A percentile compares a stretch with the other conserved stretches of the same genome.
These are phyloP conservation scores for Myotis myotis DNA, from an alignment of 2,797 vertebrate species.

Conservation along the genomic window DNA sequence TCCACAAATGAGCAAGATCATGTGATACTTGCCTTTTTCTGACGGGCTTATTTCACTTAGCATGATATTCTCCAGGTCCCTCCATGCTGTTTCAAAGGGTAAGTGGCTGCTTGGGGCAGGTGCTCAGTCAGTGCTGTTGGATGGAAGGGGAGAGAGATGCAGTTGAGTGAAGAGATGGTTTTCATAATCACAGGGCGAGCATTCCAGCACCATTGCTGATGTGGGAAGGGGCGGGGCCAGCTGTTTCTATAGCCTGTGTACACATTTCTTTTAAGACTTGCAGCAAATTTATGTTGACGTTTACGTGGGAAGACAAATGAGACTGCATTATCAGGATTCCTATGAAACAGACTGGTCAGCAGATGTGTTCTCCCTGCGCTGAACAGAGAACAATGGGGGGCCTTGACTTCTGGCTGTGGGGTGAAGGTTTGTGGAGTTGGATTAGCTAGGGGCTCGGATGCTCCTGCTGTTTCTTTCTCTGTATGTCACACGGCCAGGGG, in stretches of 20 bases:
- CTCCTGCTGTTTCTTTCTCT: background rate
- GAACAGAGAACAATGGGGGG: background rate
- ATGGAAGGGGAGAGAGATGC: background rate
- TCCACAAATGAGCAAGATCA: no score
- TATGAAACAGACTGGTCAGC: background rate
- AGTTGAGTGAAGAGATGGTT: background rate
- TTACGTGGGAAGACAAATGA: background rate
- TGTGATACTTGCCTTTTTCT: no score
- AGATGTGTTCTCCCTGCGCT: background rate
- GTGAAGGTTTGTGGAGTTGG: background rate
- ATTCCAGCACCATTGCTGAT: background rate
- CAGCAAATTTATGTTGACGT: background rate
- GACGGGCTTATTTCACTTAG: no score
- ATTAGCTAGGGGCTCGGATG: background rate
- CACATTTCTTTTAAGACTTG: background rate
- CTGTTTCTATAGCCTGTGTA: background rate
- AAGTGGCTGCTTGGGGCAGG: background rate
- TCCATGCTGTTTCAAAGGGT: no score
- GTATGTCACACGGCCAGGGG: background rate
- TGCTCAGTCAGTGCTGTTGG: background rate
- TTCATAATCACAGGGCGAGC: background rate
- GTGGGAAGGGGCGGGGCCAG: background rate
- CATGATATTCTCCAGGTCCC: no score
- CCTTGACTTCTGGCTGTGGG: background rate
- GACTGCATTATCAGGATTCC: background rate